A percentile compares a stretch with the other conserved stretches of the same genome.
Conservation (phyloP, 2,113 vertebrate genomes). For the Laticauda colubrina region DNA sequence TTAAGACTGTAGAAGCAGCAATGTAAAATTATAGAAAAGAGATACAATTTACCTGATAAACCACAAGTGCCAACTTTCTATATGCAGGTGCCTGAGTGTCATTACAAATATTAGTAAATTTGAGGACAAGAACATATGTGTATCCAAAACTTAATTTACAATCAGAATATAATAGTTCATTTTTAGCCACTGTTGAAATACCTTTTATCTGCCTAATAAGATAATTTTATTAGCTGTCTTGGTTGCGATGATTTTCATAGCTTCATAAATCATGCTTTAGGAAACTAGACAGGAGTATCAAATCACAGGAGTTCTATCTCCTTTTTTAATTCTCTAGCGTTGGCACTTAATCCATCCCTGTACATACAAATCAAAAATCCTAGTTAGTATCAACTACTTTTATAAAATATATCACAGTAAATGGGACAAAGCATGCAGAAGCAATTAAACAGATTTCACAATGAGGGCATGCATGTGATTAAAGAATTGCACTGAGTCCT, state of each 20-base stretch:
- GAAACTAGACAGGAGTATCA: not conserved
- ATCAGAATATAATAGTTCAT: not conserved
- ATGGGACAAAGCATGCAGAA: not conserved
- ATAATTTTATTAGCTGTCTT: not conserved
- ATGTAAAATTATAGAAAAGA: not conserved
- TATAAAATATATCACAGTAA: not conserved
- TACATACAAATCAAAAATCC: not conserved
- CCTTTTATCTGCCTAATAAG: not conserved
- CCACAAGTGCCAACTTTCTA: not conserved
- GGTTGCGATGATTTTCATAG: not conserved
- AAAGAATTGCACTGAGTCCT: not conserved
- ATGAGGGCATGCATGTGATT: not conserved
- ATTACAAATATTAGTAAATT: not conserved
- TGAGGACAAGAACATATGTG: not conserved
- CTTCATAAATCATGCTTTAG: not conserved
- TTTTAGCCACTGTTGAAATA: not conserved
- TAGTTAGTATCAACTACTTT: not conserved
- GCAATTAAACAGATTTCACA: not conserved
- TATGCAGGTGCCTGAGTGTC: not conserved
- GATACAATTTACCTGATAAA: not conserved
- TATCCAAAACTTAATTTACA: not conserved
- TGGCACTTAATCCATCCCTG: not conserved
- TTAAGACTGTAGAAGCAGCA: not conserved
- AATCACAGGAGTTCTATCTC: not conserved
- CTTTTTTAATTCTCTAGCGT: not conserved